Base-by-base conservation (phyloP, 1,140 invertebrate genomes). In the Sinonovacula constricta region DNA sequence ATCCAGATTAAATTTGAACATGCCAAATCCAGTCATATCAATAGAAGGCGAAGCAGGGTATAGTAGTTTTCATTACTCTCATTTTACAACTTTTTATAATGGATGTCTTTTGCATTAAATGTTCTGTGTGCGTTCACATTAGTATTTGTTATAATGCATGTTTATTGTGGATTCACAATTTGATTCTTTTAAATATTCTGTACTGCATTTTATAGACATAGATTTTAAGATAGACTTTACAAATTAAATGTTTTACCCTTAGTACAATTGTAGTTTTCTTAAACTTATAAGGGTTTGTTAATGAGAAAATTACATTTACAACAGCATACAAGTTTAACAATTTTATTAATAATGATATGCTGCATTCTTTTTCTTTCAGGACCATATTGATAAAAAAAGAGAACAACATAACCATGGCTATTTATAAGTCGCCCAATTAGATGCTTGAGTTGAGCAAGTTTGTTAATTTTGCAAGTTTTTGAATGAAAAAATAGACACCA, bases 1-100 rank as follows among this genome's bases (percentile, higher is more conserved):
- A 10, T 28, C 74, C 15, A 77, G 54, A 69, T 45, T 77, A 7
- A 77, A 68, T 30, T 65, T 63, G 0, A 77, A 67, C 54, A 45
- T 69, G 54, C 65, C 74, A 60, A 60, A 57, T 39, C 74, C 74
- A 56, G 74, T 77, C 10, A 77, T 77, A 33, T 67, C 34, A 15
- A 77, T 77, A 60, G 74, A 77, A 34, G 56, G 62, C 36, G 74
- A 77, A 26, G 66, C 53, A 62, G 74, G 74, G 74, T 77, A 69
- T 51, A 49, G n/a, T 30, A 28, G 39, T 10, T 45, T 45, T 45
- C 39, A 10, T 45, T 45, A 10, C 39, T 45, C 18, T 45, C 39
- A 7, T 45, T 45, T 45, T 45, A 10, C 7, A 45, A 18, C 7
- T 45, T 18, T 45, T 45, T 45, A 45, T 45, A 18, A 45, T 10